Evolutionary conservation across 2,888 invertebrate species (phyloP), one percentile per base, ranked within the genome.

Genomic region (Xanthorhoe designata): DNA sequence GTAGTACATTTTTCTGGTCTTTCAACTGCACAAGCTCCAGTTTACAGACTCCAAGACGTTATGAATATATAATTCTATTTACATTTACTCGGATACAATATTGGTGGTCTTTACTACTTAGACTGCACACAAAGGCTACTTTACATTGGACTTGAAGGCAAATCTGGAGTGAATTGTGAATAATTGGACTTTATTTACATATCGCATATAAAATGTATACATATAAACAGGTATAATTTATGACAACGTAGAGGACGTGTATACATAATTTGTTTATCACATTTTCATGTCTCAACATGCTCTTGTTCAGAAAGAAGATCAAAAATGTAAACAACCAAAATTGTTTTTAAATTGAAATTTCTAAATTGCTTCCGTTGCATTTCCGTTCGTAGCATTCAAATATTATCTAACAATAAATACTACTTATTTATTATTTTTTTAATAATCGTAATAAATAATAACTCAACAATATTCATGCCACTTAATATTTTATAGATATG

Each of bases 251-350:
- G 58, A 63, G 42, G 51, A 62, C 56, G 50, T 64, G 62, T 72
- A 64, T 70, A 65, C 60, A 74, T 66, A 58, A 56, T 60, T 57
- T 56, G 52, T 58, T 71, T 71, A 72, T 74, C 66, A 72, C 70
- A 74, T 61, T 65, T 54, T 17, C 51, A 59, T 64, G 63, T 72
- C 58, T 54, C 52, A 58, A 68, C 4, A 24, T 24, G 4, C 24
- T 24, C 4, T 24, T 1, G 24, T 24, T 24, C 24, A 24, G 24
- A 24, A 24, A 4, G 1, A 24, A 24, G 24, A 24, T 24, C 24
- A 24, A 24, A 3, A 3, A 24, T 24, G 24, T 24, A 24, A 24
- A 1, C 24, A 24, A 24, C 24, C 24, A 24, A 24, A 1, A 24
- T n/a, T n/a, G 4, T 24, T 24, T 24, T 24, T 24, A 24, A 24